phyloP scores from a whole-genome alignment of 2,113 vertebrate genomes.

The Platysternon megacephalum region DNA sequence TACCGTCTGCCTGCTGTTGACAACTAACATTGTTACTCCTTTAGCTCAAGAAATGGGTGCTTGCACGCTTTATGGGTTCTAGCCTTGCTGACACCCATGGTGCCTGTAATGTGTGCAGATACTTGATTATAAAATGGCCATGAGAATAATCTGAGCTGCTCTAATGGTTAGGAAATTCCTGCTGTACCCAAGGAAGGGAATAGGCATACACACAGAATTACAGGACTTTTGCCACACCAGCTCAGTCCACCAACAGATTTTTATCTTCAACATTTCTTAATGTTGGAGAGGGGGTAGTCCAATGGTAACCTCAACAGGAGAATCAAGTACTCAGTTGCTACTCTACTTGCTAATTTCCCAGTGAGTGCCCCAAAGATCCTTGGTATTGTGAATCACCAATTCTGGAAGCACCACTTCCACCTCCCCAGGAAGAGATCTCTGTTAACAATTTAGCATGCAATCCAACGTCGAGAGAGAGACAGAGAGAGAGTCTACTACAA shows the following conservation, averaged over 20 bases:
- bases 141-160: background rate
- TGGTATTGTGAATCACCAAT: background rate
- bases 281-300: background rate
- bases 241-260: rapidly evolving
- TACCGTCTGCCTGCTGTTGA: background rate
- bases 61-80: background rate
- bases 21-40: background rate
- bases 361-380: background rate
- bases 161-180: background rate
- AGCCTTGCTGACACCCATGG: background rate
- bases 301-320: background rate
- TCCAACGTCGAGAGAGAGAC: background rate
- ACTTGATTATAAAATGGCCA: background rate
- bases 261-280: background rate
- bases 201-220: background rate
- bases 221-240: background rate
- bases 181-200: background rate
- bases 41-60: background rate
- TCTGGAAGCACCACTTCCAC: background rate
- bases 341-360: background rate
- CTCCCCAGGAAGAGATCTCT: background rate
- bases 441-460: background rate
- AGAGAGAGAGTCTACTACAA: background rate
- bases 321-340: background rate
- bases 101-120: background rate